A percentile compares a stretch with the other conserved stretches of the same genome.
Evolutionary conservation across 2,888 invertebrate genomes (phyloP).

Genomic region (Diarsia rubi): DNA sequence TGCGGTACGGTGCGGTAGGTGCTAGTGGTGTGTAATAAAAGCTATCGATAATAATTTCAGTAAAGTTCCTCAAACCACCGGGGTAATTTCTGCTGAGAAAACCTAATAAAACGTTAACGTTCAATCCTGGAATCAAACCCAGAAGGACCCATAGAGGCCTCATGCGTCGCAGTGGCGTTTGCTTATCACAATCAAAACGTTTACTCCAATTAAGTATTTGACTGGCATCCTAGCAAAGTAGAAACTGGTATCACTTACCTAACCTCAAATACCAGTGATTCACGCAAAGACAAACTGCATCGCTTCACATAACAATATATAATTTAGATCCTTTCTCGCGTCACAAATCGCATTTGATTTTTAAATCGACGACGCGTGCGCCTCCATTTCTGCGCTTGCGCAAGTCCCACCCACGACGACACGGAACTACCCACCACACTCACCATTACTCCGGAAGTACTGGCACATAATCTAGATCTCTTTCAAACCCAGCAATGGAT

Average conservation of each 20-base stretch:
- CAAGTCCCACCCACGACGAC: slow-evolving; percentile 63
- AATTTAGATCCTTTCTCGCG: slow-evolving; percentile 47
- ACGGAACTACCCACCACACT: slow-evolving; percentile 38
- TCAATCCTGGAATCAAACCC: too few relatives aligned
- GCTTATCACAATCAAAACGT: too few relatives aligned
- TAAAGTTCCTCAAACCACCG: too few relatives aligned
- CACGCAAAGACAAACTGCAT: slow-evolving; percentile 10
- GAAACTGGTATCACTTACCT: background rate
- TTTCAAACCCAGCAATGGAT: slow-evolving; percentile 32
- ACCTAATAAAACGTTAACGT: too few relatives aligned
- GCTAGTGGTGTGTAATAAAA: too few relatives aligned
- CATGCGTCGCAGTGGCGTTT: too few relatives aligned
- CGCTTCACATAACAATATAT: slow-evolving; percentile 21
- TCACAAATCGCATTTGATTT: slow-evolving; percentile 40
- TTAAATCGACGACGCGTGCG: slow-evolving; percentile 44
- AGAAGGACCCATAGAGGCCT: too few relatives aligned
- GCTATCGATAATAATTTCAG: too few relatives aligned
- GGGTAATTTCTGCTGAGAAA: too few relatives aligned
- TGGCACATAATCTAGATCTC: slow-evolving; percentile 3
- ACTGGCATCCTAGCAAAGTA: background rate
- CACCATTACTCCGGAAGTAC: slow-evolving; percentile 35
- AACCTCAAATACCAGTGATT: background rate
- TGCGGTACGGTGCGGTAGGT: too few relatives aligned
- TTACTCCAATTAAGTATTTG: background rate
- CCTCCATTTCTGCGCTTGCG: slow-evolving; percentile 47